These are phyloP conservation scores for Lasioglossum oenotherae DNA, from an alignment of 2,888 invertebrate species.

Conservation along the genomic window DNA sequence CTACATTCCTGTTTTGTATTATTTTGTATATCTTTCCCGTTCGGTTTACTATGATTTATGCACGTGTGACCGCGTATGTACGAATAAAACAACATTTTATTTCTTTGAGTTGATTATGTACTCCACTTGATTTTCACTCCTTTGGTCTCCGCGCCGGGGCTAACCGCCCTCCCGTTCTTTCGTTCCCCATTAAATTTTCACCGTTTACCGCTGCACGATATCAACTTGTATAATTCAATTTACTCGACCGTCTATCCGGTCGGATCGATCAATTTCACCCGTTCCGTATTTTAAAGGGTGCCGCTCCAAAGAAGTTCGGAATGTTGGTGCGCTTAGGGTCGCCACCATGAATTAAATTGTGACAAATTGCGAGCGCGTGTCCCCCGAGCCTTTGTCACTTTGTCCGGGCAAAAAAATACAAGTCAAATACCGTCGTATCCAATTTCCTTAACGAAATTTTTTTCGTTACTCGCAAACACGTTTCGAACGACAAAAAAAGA, in stretches of 20 bases:
- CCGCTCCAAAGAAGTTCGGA: conserved; percentile 44
- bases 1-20: conserved; percentile 14
- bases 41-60: conserved; percentile 38
- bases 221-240: conserved; percentile 65
- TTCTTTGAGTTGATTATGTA: conserved; percentile 34
- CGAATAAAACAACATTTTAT: conserved; percentile 58
- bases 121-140: conserved; percentile 28
- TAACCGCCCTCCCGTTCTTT: conserved; percentile 22
- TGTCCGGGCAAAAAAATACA: conserved; percentile 12
- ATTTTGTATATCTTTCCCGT: conserved; percentile 53
- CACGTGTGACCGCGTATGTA: conserved; percentile 39
- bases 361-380: conserved; percentile 72
- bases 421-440: conserved; percentile 45
- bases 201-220: conserved; percentile 51
- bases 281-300: conserved; percentile 70
- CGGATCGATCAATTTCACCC: conserved; percentile 58
- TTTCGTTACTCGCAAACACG: conserved; percentile 10
- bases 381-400: conserved; percentile 49
- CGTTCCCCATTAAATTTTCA: conserved; percentile 45
- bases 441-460: conserved; percentile 40
- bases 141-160: conserved; percentile 24
- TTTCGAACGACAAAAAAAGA: conserved; percentile 35
- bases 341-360: conserved; percentile 59
- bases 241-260: conserved; percentile 41
- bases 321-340: conserved; percentile 33